Evolutionary conservation across 2,113 vertebrate species (phyloP).

Genomic region (Psammodynastes pulverulentus): DNA sequence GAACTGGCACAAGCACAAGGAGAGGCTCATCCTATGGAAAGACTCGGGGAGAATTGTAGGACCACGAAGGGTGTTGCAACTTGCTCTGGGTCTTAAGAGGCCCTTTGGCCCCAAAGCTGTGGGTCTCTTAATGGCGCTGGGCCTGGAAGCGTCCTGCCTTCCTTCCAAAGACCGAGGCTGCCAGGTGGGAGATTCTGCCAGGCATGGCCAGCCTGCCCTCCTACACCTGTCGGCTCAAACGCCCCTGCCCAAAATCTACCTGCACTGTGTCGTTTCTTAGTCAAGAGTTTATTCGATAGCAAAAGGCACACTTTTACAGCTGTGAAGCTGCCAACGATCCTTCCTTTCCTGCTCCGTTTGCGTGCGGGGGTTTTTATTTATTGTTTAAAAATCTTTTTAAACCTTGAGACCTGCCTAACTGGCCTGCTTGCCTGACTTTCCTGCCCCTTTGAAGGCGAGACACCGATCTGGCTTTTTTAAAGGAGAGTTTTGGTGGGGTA

Average conservation of each 20-base stretch:
- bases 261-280: not conserved
- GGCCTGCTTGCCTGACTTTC: not conserved
- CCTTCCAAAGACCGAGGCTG: not conserved
- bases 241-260: not conserved
- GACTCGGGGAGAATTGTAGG: not conserved
- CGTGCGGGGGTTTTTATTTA: not conserved
- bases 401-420: not conserved
- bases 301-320: slow-evolving; percentile 38
- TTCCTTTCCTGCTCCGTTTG: not conserved
- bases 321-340: not conserved
- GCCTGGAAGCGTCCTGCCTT: not conserved
- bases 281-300: slow-evolving; percentile 53
- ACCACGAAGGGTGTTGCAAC: not conserved
- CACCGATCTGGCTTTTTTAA: not conserved
- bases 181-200: not conserved
- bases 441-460: not conserved
- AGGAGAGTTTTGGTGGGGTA: not conserved
- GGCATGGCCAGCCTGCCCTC: not conserved
- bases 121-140: not conserved
- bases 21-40: not conserved
- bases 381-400: no score
- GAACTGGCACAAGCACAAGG: not conserved
- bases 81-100: not conserved
- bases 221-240: accelerated
- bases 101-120: not conserved